Conservation (phyloP, 2,113 vertebrate genomes). For the Scalopus aquaticus region DNA sequence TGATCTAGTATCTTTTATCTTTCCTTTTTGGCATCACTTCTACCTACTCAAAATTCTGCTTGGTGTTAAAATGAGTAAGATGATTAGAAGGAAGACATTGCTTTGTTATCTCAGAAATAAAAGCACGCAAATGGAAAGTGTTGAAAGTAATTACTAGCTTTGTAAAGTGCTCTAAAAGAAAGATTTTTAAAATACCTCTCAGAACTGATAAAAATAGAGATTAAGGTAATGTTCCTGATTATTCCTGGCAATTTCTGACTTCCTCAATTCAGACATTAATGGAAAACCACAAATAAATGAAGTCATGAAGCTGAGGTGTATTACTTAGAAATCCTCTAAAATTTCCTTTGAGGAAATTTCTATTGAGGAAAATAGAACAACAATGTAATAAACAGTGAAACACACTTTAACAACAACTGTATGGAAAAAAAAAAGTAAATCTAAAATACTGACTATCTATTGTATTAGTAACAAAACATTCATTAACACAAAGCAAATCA, state of each 20-base stretch:
- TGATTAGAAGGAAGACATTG: constrained; percentile 13
- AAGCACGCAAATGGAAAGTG: constrained; percentile 37
- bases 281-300: background rate
- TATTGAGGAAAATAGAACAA: background rate
- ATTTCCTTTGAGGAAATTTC: background rate
- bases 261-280: background rate
- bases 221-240: background rate
- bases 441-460: background rate
- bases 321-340: background rate
- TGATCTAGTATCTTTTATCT: background rate
- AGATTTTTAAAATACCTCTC: background rate
- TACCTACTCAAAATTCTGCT: background rate
- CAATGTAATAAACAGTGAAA: background rate
- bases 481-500: background rate
- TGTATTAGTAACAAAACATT: background rate
- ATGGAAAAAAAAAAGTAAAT: background rate
- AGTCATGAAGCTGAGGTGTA: background rate
- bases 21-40: background rate
- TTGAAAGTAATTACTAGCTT: constrained; percentile 31
- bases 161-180: background rate
- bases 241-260: background rate
- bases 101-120: background rate
- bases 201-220: constrained; percentile 5
- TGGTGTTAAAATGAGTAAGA: constrained; percentile 35
- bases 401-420: background rate